Evolutionary conservation across 2,888 invertebrate species (phyloP), one percentile per base, ranked within the genome.

Genomic region (Flexamia atlantica): DNA sequence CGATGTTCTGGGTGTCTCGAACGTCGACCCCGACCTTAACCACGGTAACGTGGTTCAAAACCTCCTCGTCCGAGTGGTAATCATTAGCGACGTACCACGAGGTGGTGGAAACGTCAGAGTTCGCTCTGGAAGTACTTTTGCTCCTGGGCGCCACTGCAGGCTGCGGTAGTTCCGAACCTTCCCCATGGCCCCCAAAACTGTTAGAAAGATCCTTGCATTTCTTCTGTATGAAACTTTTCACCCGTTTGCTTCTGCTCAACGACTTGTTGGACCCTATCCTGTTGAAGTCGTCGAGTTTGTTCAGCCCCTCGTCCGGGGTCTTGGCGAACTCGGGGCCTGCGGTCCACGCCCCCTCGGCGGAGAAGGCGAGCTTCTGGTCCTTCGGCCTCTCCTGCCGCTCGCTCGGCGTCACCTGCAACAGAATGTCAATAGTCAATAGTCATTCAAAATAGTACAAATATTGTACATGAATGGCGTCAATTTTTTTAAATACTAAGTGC

Each of bases 61-160:
- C 80, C 9, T 84, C 85, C 32, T 85, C 86, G 20, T 86, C 86
- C 57, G 82, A 79, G 60, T 85, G 84, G 84, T 86, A 86, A 64
- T 86, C 84, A 40, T 85, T 86, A 25, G 84, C 85, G 36, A 87
- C 85, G 68, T 86, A 84, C 87, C 87, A 87, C 25, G 85, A 85
- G n/a, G 87, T 85, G 32, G 84, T 85, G n/a, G 85, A 83, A 0
- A 85, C 42, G 2, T 84, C 84, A 17, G 83, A 72, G 17, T 82
- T 57, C 0, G 83, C 82, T 50, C 84, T 82, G 3, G 85, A 85
- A 50, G 83, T 85, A 7, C 84, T 84, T 57, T 85, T 81, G 10
- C 85, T 85, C 42, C 85, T 72, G 14, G 85, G 83, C 28, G 70
- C 53, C 50, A 81, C 84, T 25, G 83, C 72, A 17, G 42, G 20